Evolutionary conservation across 2,113 vertebrate genomes (phyloP).

Genomic region (Plectropomus leopardus): DNA sequence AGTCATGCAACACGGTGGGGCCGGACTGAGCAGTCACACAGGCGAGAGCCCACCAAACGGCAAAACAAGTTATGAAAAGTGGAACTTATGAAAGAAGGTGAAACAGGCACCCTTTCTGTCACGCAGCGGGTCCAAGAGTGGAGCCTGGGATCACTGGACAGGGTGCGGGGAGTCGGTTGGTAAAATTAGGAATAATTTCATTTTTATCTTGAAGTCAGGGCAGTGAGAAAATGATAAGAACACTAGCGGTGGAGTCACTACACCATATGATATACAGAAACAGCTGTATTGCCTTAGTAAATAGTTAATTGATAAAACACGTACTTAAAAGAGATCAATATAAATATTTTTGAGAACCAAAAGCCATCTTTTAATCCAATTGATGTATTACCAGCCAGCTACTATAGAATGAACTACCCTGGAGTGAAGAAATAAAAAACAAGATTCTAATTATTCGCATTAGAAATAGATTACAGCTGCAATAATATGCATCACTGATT

Average conservation of each 20-base stretch:
- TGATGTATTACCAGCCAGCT: too few relatives aligned
- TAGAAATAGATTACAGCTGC: not conserved
- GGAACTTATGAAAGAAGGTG: constrained; percentile 31
- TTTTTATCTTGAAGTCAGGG: not conserved
- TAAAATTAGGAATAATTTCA: not conserved
- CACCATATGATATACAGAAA: not conserved
- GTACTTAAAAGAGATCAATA: too few relatives aligned
- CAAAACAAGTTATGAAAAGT: constrained; percentile 57
- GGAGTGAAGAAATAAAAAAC: not conserved
- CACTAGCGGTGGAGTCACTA: not conserved
- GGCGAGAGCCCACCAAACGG: constrained; percentile 39
- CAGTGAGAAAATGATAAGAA: not conserved
- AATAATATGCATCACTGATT: not conserved
- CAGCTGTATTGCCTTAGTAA: not conserved
- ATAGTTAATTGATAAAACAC: not conserved
- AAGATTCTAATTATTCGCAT: not conserved
- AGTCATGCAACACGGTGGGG: constrained; percentile 75
- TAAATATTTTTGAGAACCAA: too few relatives aligned
- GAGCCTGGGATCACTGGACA: not conserved
- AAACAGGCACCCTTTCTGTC: constrained; percentile 24
- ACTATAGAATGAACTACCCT: too few relatives aligned
- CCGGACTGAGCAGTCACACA: constrained; percentile 48
- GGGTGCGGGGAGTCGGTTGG: not conserved
- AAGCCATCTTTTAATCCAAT: not conserved
- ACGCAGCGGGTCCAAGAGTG: not conserved